Evolutionary conservation across 1,140 invertebrate genomes (phyloP), one percentile per base, ranked within the genome.

Genomic region (Rhagoletis pomonella): DNA sequence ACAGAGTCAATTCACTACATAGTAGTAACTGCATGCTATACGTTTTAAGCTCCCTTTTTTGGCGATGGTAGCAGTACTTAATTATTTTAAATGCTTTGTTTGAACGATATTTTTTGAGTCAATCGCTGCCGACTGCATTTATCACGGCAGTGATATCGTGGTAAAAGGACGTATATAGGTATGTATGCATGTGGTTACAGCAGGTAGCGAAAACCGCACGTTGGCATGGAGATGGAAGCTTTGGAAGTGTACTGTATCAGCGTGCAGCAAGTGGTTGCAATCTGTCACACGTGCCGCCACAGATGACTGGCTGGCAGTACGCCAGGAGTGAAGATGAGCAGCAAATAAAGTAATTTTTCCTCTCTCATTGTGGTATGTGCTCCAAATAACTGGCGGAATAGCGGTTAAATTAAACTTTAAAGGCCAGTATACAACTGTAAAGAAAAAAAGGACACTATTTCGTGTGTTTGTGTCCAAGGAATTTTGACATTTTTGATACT

Each of bases 21-120:
- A 29, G 29, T 44, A 39, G 19, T 42, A 73, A 50, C 44, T 39
- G 3, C 5, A 10, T 29, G 9, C 44, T 14, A 17, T 42, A 9
- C 9, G 50, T 55, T 17, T n/a, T 55, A n/a, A 4, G 3, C 4
- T 55, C 47, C 44, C 19, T 81, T 44, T 81, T 50, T 81, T 5
- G 7, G 5, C 73, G 73, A 6, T 19, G 42, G 67, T 47, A 55
- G 55, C 73, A 50, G 47, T 47, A 29, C 47, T 81, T 81, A 81
- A 81, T 81, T 81, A 81, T 50, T 81, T 81, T 81, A 81, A 81
- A 81, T 81, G 44, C 73, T n/a, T 81, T 81, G 73, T 81, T n/a
- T 1, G 73, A 81, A 19, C 17, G n/a, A 55, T 29, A 81, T 81
- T 81, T 58, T 81, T 81, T 29, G 29, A 5, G 14, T 6, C 19